Base-by-base conservation (phyloP, 2,797 vertebrate species). In the Nannoperca australis region DNA sequence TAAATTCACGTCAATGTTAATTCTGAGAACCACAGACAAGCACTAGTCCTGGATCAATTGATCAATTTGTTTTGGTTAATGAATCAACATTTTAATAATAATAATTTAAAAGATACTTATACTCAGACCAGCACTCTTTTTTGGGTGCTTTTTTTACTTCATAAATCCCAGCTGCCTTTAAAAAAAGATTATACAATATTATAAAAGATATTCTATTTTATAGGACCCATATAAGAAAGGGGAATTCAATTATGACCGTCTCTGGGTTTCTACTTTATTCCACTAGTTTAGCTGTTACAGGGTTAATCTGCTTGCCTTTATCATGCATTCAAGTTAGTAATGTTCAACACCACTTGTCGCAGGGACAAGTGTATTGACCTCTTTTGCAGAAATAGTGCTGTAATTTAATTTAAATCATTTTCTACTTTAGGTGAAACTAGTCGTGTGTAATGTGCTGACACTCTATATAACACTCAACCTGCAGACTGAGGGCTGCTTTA, bases 61-160 rank as follows among this genome's bases (percentile, higher is more conserved):
- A 7, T 70, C 0, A 27, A 27, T 27, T 27, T 27, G 24, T 27
- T 27, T 27, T 27, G 24, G 24, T 27, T 27, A 27, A 27, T 27
- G 24, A 27, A 27, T 27, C 24, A 27, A 27, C 24, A 27, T 27
- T 27, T 27, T 27, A 27, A 27, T 27, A 27, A 27, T 27, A 27
- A 27, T 27, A 27, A 27, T 27, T n/a, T n/a, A n/a, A n/a, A 80
- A 86, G 85, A 81, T 79, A 76, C 10, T 12, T 22, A 12, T 42
- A 47, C 36, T 61, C 38, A 58, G 27, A 78, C 79, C 51, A 53
- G 40, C 38, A 36, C 27, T 56, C 22, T 24, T 27, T 40, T 36
- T 6, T 1, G 36, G 36, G 36, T 2, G 50, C 24, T 27, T 8
- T n/a, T 20, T 70, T 55, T 15, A 14, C 45, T 40, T 64, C 14